A percentile compares a stretch with the other conserved stretches of the same genome.
Evolutionary conservation across 2,113 vertebrate genomes (phyloP).

Genomic region (Archocentrus centrarchus): DNA sequence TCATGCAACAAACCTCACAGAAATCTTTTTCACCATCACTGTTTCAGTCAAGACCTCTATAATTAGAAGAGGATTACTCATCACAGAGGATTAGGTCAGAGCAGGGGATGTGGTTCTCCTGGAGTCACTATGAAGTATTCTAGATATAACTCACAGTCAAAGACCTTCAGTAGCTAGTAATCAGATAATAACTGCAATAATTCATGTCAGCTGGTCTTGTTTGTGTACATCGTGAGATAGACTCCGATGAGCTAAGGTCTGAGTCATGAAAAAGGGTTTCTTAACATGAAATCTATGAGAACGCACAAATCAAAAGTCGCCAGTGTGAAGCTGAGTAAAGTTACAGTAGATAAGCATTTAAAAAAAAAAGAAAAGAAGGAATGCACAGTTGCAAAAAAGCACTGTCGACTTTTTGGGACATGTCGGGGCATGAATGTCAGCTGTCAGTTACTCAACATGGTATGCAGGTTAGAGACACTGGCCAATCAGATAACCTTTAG

Average conservation of each 20-base stretch:
- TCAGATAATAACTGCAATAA: constrained; percentile 31
- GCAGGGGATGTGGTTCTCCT: constrained; percentile 38
- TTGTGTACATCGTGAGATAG: constrained; percentile 21
- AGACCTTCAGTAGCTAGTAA: constrained; percentile 31
- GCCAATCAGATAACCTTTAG: not conserved
- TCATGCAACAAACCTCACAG: not conserved
- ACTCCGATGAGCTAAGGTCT: not conserved
- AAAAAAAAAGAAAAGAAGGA: not conserved
- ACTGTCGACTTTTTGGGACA: not conserved
- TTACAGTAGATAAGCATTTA: not conserved
- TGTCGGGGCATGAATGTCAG: constrained; percentile 38
- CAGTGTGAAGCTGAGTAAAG: not conserved
- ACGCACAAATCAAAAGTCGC: not conserved
- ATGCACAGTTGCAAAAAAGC: not conserved
- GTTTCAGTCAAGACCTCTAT: constrained; percentile 9
- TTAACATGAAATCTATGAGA: not conserved
- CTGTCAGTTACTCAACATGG: constrained; percentile 16
- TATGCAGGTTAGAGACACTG: not conserved
- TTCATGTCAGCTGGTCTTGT: constrained; percentile 41
- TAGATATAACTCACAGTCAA: not conserved
- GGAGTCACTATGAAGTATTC: constrained; percentile 16
- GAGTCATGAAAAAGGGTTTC: not conserved
- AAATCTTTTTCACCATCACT: not conserved
- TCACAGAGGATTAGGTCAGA: constrained; percentile 34
- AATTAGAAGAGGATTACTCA: constrained; percentile 53